Evolutionary conservation across 2,888 invertebrate species (phyloP), one percentile per base, ranked within the genome.

Genomic region (Stenolophus ochropezus): DNA sequence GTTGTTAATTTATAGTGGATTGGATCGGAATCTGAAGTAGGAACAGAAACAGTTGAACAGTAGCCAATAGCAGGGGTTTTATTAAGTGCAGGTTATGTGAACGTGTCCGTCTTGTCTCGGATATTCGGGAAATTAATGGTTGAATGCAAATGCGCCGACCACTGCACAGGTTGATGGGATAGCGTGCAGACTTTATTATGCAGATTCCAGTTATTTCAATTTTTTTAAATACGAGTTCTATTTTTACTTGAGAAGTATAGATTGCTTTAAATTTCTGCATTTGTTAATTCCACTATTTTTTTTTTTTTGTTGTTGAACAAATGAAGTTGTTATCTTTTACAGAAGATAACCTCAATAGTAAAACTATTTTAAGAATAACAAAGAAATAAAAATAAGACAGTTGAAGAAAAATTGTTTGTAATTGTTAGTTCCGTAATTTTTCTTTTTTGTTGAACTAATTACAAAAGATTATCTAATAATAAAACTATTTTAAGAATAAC

Each of bases 81-180:
- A 73, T 73, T 73, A 73, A 73, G 47, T 73, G 47, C 47, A 49
- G 21, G 49, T 73, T 47, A 33, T 16, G 77, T 20, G 58, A 1
- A 58, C 42, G 58, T 77, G 77, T 77, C 21, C 53, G 75, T 56
- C 65, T 42, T 69, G 61, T 61, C 47, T 61, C 47, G 61, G 61
- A 77, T 47, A 77, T 77, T 77, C 21, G 61, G 77, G 27, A 11
- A 61, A 77, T 77, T 51, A 76, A 76, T 76, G 53, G 56, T 5
- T 18, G 53, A 56, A 58, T 76, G 58, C 53, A 76, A 76, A 75
- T 75, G 16, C 11, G 56, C 11, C 11, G 21, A 53, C 4, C 51
- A 53, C 23, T 61, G 61, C 61, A 61, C 6, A 61, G 25, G 61
- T 25, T 27, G 23, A 25, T 61, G 61, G 11, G 73, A 49, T 73